These are phyloP conservation scores for Trichonephila inaurata DNA, from an alignment of 1,140 invertebrate genomes.

Conservation along the genomic window DNA sequence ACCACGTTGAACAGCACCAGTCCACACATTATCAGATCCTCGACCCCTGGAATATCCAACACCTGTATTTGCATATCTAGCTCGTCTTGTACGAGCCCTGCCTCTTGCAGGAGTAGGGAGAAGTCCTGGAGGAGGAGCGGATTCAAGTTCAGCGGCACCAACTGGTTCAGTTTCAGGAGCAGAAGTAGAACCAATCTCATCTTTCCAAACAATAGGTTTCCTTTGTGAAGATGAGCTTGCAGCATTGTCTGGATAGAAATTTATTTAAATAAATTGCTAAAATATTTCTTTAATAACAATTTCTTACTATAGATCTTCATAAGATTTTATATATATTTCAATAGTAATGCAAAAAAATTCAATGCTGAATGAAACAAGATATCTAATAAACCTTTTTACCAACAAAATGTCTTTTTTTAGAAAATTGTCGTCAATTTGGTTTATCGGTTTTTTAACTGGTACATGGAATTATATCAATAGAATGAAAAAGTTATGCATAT, in stretches of 20 bases:
- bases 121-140: neutral
- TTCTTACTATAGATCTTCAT: neutral
- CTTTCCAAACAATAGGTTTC: constrained; percentile 56
- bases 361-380: no score
- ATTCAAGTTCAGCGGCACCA: neutral
- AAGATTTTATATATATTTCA: neutral
- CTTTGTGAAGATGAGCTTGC: neutral
- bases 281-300: neutral
- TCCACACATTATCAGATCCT: neutral
- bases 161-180: neutral
- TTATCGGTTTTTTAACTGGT: no score
- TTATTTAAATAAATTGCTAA: neutral
- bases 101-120: constrained; percentile 12
- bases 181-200: neutral
- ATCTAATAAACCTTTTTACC: no score
- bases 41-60: constrained; percentile 11
- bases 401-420: no score
- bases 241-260: constrained; percentile 5
- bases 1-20: neutral
- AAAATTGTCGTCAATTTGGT: no score
- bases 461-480: no score
- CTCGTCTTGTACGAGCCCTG: neutral
- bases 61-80: neutral
- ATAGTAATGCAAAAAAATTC: neutral
- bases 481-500: no score